Conservation (phyloP, 2,888 invertebrate genomes). For the Drymonia ruficornis region DNA sequence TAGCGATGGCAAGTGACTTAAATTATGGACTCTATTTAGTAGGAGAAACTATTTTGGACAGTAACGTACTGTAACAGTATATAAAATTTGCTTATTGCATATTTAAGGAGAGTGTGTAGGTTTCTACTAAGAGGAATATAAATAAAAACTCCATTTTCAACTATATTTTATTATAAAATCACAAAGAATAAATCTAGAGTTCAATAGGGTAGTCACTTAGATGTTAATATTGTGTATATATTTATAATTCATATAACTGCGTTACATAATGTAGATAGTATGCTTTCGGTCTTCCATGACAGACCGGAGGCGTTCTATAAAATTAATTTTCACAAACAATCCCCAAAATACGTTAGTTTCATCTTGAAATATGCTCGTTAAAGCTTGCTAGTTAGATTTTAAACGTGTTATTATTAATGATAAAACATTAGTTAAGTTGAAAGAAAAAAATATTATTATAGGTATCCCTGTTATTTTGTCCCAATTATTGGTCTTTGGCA, state of each 20-base stretch:
- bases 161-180: constrained; percentile 89
- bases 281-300: constrained; percentile 37
- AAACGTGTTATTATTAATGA: constrained; percentile 35
- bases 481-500: constrained; percentile 82
- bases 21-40: too few species aligned
- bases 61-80: too few species aligned
- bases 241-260: constrained; percentile 75
- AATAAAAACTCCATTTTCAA: constrained; percentile 63
- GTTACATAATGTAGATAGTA: constrained; percentile 57
- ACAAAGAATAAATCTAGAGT: constrained; percentile 90
- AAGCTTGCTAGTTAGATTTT: constrained; percentile 60
- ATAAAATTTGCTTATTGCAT: too few species aligned
- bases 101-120: background rate
- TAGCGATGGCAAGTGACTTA: too few species aligned
- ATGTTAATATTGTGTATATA: constrained; percentile 74
- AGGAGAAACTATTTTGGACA: too few species aligned
- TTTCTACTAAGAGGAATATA: constrained; percentile 20
- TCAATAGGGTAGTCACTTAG: constrained; percentile 83
- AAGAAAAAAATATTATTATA: constrained; percentile 68
- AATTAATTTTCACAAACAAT: constrained; percentile 67
- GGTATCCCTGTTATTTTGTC: constrained; percentile 78
- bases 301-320: constrained; percentile 55
- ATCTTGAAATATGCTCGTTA: constrained; percentile 64
- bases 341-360: constrained; percentile 68
- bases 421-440: constrained; percentile 57